Evolutionary conservation across 2,113 vertebrate species (phyloP).

Genomic region (human (Homo sapiens)): GRCh38 chr5:32399501-32400000

Average conservation of each 20-base stretch:
- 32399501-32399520: neutral
- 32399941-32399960: neutral
- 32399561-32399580: neutral
- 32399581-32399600: constrained; percentile 27
- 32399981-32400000: constrained; percentile 8
- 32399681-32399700: neutral
- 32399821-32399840: neutral
- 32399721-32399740: neutral
- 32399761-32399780: neutral
- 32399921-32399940: neutral
- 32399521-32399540: constrained; percentile 22
- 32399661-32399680: neutral
- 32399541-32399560: neutral
- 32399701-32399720: neutral
- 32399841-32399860: neutral
- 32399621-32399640: constrained; percentile 17
- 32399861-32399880: neutral
- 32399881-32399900: neutral
- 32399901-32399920: neutral
- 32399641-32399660: neutral
- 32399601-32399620: neutral
- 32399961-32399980: neutral
- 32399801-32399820: neutral
- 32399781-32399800: neutral
- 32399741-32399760: neutral